Percentiles rank a stretch among this genome's conserved stretches.
Evolutionary conservation across 2,113 vertebrate species (phyloP).

Genomic region (Glaucidium brasilianum): DNA sequence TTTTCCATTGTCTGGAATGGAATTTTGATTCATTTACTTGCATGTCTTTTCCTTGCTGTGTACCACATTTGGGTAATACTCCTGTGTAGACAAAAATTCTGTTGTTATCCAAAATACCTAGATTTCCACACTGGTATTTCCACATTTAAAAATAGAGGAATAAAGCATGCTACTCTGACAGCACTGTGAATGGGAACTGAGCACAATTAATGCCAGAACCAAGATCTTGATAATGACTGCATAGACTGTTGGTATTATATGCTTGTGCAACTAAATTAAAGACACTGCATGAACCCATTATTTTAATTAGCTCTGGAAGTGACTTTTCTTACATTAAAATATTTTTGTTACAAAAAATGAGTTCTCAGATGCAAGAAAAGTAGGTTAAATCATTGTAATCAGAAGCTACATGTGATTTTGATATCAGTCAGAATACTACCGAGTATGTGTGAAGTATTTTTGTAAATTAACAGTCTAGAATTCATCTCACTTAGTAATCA

Average conservation of each 20-base stretch:
- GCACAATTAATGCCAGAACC: neutral
- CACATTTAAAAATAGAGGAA: neutral
- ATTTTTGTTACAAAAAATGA: neutral
- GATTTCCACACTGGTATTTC: neutral
- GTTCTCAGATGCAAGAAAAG: neutral
- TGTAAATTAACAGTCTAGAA: neutral
- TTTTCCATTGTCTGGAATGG: neutral
- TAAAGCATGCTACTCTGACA: neutral
- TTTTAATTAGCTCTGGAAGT: neutral
- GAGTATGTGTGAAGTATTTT: neutral
- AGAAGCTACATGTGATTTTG: neutral
- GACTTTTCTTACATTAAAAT: neutral
- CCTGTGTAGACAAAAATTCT: neutral
- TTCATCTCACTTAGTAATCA: neutral
- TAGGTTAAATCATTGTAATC: neutral
- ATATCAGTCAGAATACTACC: neutral
- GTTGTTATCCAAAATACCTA: neutral
- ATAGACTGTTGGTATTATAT: neutral
- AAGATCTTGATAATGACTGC: neutral
- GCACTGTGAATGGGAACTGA: neutral
- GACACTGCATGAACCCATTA: neutral
- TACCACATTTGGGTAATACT: neutral
- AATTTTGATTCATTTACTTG: neutral
- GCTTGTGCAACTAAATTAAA: neutral
- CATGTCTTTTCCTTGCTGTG: neutral